phyloP scores from a whole-genome alignment of 2,888 invertebrate species.

The Urechis unicinctus region DNA sequence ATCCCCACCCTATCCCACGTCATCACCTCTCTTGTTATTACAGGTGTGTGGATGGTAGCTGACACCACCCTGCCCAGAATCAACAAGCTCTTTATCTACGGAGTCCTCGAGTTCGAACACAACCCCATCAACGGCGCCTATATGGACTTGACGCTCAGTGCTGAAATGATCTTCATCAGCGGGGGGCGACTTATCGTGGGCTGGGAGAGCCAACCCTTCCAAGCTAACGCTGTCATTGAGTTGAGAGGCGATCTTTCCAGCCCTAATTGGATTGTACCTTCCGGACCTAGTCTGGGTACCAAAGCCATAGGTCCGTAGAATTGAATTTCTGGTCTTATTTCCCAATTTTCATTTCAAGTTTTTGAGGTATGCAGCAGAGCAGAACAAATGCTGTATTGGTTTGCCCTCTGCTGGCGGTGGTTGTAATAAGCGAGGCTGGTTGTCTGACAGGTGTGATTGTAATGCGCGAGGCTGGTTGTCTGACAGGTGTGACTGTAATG shows the following conservation, averaged over 20 bases:
- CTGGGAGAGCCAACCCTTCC: constrained; percentile 30
- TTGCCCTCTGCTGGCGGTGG: no score
- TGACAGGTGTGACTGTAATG: no score
- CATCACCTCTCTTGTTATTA: not conserved
- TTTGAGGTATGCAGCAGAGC: no score
- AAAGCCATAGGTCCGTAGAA: constrained; percentile 35
- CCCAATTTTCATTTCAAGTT: no score
- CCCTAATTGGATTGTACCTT: constrained; percentile 12
- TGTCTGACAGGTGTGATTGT: no score
- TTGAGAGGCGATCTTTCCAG: constrained; percentile 19
- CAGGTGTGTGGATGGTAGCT: constrained; percentile 31
- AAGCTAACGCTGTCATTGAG: constrained; percentile 16
- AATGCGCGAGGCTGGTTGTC: no score
- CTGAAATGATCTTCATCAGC: constrained; percentile 12
- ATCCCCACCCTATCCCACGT: no score
- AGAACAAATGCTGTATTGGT: no score
- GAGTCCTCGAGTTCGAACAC: constrained; percentile 26
- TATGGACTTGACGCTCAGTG: constrained; percentile 7
- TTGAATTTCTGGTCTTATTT: no score
- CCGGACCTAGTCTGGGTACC: constrained; percentile 15
- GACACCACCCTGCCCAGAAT: constrained; percentile 13
- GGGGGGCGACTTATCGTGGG: constrained; percentile 31
- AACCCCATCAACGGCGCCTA: not conserved
- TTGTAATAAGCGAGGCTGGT: no score
- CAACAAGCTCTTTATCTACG: constrained; percentile 24